A percentile compares a stretch with the other conserved stretches of the same genome.
Conservation (phyloP, 1,140 invertebrate species). For the Drosophila bocki region DNA sequence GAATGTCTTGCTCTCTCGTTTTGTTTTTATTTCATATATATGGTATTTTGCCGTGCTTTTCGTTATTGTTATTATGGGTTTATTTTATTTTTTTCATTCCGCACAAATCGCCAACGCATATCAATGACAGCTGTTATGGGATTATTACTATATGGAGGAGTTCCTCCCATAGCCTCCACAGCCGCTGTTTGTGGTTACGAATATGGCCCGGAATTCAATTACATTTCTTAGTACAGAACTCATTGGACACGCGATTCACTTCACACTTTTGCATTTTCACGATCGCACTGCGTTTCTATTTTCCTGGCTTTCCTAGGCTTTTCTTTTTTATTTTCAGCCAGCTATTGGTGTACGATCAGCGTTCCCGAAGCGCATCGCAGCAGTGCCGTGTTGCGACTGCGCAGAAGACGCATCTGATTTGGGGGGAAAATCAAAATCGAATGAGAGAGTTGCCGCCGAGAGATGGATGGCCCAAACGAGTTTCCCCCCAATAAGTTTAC, state of each 20-base stretch:
- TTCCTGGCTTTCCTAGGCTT: constrained; percentile 6
- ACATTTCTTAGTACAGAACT: constrained; percentile 46
- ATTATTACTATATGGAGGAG: constrained; percentile 7
- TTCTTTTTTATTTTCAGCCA: constrained; percentile 15
- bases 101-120: constrained; percentile 40
- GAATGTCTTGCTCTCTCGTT: constrained; percentile 56
- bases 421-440: constrained; percentile 53
- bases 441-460: constrained; percentile 31
- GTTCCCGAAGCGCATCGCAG: constrained; percentile 47
- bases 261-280: constrained; percentile 38
- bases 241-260: constrained; percentile 39
- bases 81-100: constrained; percentile 21
- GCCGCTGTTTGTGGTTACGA: constrained; percentile 23
- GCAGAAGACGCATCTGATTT: constrained; percentile 56
- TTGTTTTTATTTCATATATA: constrained; percentile 31
- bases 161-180: constrained; percentile 1
- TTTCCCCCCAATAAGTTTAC: constrained; percentile 56
- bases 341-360: constrained; percentile 24
- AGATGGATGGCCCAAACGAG: constrained; percentile 50
- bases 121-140: constrained; percentile 36
- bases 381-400: constrained; percentile 72
- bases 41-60: constrained; percentile 20
- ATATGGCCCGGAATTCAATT: constrained; percentile 43
- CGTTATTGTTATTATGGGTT: constrained; percentile 14
- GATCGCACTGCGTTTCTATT: constrained; percentile 32